phyloP scores from a whole-genome alignment of 1,140 invertebrate genomes.

The Leptopilina boulardi region DNA sequence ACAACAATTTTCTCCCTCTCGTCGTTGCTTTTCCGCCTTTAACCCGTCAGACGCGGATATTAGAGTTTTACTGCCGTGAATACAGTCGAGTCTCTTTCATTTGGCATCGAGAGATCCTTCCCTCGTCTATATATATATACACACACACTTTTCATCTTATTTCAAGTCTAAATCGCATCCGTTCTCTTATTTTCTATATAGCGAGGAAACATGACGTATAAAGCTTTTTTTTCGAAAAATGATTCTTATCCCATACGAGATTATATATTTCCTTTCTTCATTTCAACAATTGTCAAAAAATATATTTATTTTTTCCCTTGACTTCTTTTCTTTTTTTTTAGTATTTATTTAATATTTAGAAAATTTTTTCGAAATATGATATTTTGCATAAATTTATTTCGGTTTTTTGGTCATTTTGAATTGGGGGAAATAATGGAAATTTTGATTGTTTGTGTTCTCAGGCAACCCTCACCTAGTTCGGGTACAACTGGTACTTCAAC shows the following conservation, averaged over 20 bases:
- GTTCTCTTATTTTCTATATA: neutral
- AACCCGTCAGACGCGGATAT: constrained; percentile 45
- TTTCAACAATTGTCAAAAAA: too few relatives aligned
- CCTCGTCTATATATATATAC: too few relatives aligned
- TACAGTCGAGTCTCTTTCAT: constrained; percentile 45
- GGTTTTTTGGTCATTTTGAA: too few relatives aligned
- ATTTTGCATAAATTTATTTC: too few relatives aligned
- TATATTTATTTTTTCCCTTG: too few relatives aligned
- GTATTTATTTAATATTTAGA: too few relatives aligned
- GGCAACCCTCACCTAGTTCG: constrained; percentile 73
- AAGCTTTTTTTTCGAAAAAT: too few relatives aligned
- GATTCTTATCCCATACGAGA: too few relatives aligned
- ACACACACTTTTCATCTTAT: constrained; percentile 13
- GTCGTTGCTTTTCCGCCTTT: constrained; percentile 32
- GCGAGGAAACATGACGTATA: neutral
- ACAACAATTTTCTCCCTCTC: constrained; percentile 31
- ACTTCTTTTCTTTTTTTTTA: too few relatives aligned
- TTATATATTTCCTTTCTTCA: too few relatives aligned
- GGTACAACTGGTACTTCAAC: constrained; percentile 70
- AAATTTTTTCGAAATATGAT: too few relatives aligned
- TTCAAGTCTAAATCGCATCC: neutral
- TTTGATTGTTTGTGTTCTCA: constrained; percentile 50
- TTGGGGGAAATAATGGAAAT: neutral
- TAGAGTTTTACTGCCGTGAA: constrained; percentile 54
- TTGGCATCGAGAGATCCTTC: constrained; percentile 31